Base-by-base conservation (phyloP, 2,113 vertebrate genomes). In the Odocoileus virginianus region DNA sequence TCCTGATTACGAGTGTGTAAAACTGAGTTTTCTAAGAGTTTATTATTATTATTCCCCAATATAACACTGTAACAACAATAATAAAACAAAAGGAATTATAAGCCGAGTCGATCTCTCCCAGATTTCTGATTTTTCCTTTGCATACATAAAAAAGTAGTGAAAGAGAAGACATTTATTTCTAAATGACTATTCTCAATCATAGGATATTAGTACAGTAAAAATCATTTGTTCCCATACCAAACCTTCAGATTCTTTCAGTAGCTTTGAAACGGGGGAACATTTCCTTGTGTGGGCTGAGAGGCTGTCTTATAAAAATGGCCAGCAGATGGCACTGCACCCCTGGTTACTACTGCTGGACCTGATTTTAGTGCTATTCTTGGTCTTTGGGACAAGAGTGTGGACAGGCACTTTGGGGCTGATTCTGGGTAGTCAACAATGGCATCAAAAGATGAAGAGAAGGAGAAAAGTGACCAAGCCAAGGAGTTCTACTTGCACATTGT, bases 21-120 rank as follows among this genome's bases (percentile, higher is more conserved):
- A 98, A 61, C 60, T 13, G 9, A 78, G 89, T 97, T 98, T 98
- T 89, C n/a, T 14, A 47, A 97, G 79, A 89, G 94, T 98, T 97
- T 97, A 97, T 98, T 98, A 98, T 98, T 98, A 67, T 97, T 98
- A 79, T 98, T 97, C 90, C 92, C 88, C 92, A 95, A 92, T 96
- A 86, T 90, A 96, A 94, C 33, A 57, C 52, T 30, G 61, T 61
- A 74, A 95, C 45, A 67, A 54, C 50, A 67, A 52, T 2, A 40
- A 61, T 40, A 79, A 93, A 43, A 89, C 90, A 23, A 93, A 95
- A 82, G 30, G 57, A 30, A 36, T 64, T 55, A 55, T 76, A 95
- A 98, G 89, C 95, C 81, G 30, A 82, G 1, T 60, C 14, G 83
- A 54, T 81, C 33, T 79, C 95, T 93, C 71, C 97, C 86, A 95